Conservation (phyloP, 2,888 invertebrate species). For the Dynastes grantii region DNA sequence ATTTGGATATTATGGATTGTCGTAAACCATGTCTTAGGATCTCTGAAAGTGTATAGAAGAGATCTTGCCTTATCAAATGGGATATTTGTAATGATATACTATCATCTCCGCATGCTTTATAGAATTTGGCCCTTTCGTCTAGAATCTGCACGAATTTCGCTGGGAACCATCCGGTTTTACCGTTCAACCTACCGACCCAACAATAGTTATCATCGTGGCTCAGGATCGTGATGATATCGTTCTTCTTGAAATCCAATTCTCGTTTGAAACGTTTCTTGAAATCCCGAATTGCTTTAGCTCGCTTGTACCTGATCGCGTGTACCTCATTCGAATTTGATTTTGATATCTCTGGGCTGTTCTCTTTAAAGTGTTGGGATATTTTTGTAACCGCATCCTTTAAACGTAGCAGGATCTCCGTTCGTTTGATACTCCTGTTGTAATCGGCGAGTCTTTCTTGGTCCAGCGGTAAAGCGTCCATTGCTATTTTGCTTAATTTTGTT, state of each 20-base stretch:
- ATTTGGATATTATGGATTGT: not conserved
- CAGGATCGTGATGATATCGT: conserved; percentile 44
- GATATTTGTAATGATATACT: conserved; percentile 35
- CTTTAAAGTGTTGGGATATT: conserved; percentile 25
- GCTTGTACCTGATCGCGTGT: not conserved
- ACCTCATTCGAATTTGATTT: not conserved
- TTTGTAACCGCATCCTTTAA: conserved; percentile 16
- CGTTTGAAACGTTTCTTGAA: conserved; percentile 40
- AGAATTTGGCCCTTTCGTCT: conserved; percentile 46
- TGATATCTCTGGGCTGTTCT: not conserved
- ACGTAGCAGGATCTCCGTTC: conserved; percentile 1
- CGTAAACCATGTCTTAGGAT: conserved; percentile 34
- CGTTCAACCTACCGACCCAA: conserved; percentile 45
- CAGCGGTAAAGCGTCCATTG: not conserved
- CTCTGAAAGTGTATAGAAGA: conserved; percentile 29
- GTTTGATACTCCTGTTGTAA: conserved; percentile 22
- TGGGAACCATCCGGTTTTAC: conserved; percentile 48
- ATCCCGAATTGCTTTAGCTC: conserved; percentile 41
- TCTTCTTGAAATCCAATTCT: conserved; percentile 41
- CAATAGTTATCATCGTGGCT: conserved; percentile 44
- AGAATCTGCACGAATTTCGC: conserved; percentile 40
- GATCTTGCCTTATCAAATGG: conserved; percentile 31
- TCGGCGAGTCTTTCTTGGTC: not conserved
- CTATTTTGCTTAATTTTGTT: not conserved
- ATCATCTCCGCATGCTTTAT: conserved; percentile 41